A percentile compares a stretch with the other conserved stretches of the same genome.
Conservation (phyloP, 1,140 invertebrate species). For the Calosoma granatense region DNA sequence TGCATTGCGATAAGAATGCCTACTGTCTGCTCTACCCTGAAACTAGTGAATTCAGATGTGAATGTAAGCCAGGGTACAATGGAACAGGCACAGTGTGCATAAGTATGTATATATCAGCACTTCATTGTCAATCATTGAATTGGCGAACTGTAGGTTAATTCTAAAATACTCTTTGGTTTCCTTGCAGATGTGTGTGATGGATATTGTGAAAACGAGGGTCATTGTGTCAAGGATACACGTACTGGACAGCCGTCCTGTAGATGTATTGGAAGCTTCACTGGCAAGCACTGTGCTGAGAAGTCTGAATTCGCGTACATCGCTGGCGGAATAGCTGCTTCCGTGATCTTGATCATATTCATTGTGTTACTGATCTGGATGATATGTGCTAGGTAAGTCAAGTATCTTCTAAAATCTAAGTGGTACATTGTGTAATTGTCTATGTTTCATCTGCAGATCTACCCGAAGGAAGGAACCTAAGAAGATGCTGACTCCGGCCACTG, state of each 20-base stretch:
- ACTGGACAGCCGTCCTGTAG: constrained; percentile 70
- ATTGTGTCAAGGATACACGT: constrained; percentile 75
- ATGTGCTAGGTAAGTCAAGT: constrained; percentile 63
- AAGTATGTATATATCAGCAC: constrained; percentile 34
- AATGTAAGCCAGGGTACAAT: constrained; percentile 90
- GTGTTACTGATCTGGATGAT: constrained; percentile 95
- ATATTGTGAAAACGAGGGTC: constrained; percentile 85
- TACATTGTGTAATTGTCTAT: not conserved
- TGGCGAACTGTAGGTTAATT: not conserved
- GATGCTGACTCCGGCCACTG: constrained; percentile 71
- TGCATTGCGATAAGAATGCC: constrained; percentile 80
- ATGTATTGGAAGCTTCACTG: constrained; percentile 85
- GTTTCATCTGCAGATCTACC: constrained; percentile 47
- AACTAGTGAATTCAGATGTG: constrained; percentile 80
- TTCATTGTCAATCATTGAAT: not conserved
- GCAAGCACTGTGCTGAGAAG: constrained; percentile 80
- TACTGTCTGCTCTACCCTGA: constrained; percentile 79
- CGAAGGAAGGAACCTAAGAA: constrained; percentile 81
- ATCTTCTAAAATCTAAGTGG: constrained; percentile 7
- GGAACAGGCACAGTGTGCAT: constrained; percentile 71
- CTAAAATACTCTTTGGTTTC: constrained; percentile 5
- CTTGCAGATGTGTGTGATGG: constrained; percentile 71
- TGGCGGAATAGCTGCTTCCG: constrained; percentile 82
- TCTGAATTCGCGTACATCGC: constrained; percentile 92
- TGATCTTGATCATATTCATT: constrained; percentile 84